A percentile compares a stretch with the other conserved stretches of the same genome.
Conservation (phyloP, 2,113 vertebrate genomes). For the Archilochus colubris region DNA sequence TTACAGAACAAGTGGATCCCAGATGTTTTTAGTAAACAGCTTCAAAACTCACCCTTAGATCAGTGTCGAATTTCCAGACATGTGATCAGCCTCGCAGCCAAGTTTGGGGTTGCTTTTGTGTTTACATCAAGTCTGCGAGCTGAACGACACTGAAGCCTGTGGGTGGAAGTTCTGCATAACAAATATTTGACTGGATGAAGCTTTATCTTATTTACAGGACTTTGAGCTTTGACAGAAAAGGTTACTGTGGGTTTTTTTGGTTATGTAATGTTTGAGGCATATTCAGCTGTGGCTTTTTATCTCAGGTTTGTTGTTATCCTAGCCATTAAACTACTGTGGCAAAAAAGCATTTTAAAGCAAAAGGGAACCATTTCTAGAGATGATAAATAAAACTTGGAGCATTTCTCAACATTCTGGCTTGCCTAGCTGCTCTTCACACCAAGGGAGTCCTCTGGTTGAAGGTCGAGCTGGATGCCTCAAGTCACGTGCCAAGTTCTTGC, state of each 20-base stretch:
- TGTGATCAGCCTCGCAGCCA: neutral
- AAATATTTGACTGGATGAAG: slow-evolving; percentile 19
- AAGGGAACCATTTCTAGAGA: neutral
- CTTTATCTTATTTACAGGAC: slow-evolving; percentile 30
- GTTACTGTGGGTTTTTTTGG: neutral
- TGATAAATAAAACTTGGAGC: neutral
- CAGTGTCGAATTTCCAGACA: slow-evolving; percentile 18
- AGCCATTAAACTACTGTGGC: neutral
- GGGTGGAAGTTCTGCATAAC: neutral
- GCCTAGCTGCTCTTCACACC: neutral
- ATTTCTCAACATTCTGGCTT: neutral
- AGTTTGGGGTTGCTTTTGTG: slow-evolving; percentile 32
- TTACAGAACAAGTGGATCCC: neutral
- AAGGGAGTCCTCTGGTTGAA: neutral
- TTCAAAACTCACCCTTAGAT: neutral
- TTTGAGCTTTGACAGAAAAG: neutral
- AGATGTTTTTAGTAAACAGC: slow-evolving; percentile 14
- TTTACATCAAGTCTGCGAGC: slow-evolving; percentile 16
- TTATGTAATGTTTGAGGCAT: neutral
- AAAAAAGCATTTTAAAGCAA: neutral
- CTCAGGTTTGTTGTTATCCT: neutral
- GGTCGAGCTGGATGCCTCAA: neutral
- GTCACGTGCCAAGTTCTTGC: neutral
- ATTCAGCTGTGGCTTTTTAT: neutral
- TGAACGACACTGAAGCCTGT: neutral